Evolutionary conservation across 2,888 invertebrate species (phyloP).

Genomic region (Ichneumoninae sp.): DNA sequence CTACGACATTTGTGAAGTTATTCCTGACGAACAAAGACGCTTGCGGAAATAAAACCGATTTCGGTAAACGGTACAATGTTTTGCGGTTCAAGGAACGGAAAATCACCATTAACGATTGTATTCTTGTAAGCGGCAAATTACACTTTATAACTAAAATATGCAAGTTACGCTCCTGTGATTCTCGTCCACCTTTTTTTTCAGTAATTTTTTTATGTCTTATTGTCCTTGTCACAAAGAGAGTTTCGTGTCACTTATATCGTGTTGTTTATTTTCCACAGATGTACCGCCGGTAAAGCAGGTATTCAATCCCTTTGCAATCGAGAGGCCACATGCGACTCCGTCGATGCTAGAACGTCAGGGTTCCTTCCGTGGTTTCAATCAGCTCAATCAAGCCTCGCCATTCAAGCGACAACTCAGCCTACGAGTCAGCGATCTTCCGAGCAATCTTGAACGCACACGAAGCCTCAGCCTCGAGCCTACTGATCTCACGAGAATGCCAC

Average conservation of each 20-base stretch:
- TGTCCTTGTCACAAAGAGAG: not conserved
- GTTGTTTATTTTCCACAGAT: conserved; percentile 70
- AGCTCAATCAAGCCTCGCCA: conserved; percentile 92
- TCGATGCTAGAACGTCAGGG: conserved; percentile 97
- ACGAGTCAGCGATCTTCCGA: conserved; percentile 97
- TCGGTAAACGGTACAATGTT: no score
- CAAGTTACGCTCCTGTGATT: no score
- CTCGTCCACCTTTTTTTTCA: not conserved
- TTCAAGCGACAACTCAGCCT: conserved; percentile 98
- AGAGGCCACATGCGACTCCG: conserved; percentile 97
- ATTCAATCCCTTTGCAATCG: conserved; percentile 96
- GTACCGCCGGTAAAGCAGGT: conserved; percentile 87
- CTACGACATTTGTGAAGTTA: not conserved
- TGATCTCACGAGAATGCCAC: conserved; percentile 83
- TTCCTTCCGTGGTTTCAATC: conserved; percentile 96
- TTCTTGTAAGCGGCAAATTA: not conserved
- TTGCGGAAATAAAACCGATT: not conserved
- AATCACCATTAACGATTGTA: no score
- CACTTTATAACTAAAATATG: not conserved
- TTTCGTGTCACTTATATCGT: not conserved
- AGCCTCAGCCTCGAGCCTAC: conserved; percentile 85
- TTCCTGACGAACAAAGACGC: not conserved
- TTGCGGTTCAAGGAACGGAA: no score
- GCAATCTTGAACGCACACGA: conserved; percentile 93
- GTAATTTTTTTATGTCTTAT: not conserved